Conservation (phyloP, 2,888 invertebrate genomes). For the Pteria penguin region DNA sequence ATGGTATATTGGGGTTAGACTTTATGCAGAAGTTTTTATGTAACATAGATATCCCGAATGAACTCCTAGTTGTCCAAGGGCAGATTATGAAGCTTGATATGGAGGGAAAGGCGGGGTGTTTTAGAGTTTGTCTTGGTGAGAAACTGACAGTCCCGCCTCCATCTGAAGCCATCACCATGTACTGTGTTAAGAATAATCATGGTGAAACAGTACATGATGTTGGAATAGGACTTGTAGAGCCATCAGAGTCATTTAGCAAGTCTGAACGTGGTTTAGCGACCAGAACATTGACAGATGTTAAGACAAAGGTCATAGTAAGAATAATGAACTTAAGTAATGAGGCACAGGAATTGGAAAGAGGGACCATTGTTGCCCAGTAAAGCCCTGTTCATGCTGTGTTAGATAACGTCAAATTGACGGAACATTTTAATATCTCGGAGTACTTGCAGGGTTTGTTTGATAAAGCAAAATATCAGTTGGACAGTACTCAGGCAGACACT, state of each 20-base stretch:
- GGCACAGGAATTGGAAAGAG: background rate
- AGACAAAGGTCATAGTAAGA: background rate
- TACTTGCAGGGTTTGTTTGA: background rate
- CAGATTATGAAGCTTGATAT: background rate
- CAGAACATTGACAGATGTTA: background rate
- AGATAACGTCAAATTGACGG: background rate
- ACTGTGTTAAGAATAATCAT: no score
- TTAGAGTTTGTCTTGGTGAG: background rate
- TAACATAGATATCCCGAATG: background rate
- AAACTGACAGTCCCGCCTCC: no score
- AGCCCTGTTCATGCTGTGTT: background rate
- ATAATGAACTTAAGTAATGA: background rate
- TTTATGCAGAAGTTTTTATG: background rate
- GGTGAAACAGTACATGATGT: background rate
- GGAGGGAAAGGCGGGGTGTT: background rate
- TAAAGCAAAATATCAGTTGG: background rate
- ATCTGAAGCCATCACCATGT: no score
- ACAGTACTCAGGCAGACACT: no score
- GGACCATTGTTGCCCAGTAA: background rate
- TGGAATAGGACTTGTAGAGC: background rate
- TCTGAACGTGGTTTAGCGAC: no score
- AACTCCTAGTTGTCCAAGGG: background rate
- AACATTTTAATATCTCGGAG: background rate
- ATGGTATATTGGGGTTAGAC: no score
- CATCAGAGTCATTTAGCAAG: no score